Evolutionary conservation across 2,888 invertebrate genomes (phyloP).

Genomic region (Drosophila testacea): DNA sequence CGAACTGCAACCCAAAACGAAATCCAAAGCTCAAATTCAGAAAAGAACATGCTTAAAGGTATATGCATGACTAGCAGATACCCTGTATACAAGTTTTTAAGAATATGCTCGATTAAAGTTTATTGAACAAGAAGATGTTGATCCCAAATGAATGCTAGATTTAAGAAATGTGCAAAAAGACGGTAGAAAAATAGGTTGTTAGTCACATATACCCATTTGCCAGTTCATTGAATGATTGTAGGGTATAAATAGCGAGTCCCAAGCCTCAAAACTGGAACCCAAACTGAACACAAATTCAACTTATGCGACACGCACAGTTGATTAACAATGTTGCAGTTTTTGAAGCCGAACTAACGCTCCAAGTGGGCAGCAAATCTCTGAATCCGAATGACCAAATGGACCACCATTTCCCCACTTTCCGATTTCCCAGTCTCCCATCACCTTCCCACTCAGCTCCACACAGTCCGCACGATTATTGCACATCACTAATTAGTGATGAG

Average conservation of each 20-base stretch:
- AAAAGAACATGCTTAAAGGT: background rate
- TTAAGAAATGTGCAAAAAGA: too few relatives aligned
- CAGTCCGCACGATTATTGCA: constrained; percentile 72
- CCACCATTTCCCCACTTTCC: background rate
- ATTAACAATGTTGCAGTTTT: constrained; percentile 74
- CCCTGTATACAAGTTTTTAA: background rate
- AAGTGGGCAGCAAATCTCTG: constrained; percentile 39
- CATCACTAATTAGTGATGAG: constrained; percentile 77
- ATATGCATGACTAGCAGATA: background rate
- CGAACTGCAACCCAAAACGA: constrained; percentile 7
- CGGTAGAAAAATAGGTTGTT: too few relatives aligned
- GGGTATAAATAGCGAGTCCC: constrained; percentile 2
- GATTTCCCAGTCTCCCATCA: background rate
- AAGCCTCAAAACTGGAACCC: background rate
- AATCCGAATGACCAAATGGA: constrained; percentile 16
- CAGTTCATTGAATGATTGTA: background rate
- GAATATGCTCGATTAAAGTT: too few relatives aligned
- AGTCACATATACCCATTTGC: background rate
- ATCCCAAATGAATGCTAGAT: too few relatives aligned
- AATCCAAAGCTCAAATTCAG: constrained; percentile 12
- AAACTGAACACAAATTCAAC: constrained; percentile 55
- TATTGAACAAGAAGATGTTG: too few relatives aligned
- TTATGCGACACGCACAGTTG: constrained; percentile 73
- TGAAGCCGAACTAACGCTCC: constrained; percentile 48
- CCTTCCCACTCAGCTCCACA: background rate